Conservation (phyloP, 2,888 invertebrate species). For the Gandaritis pyraliata region DNA sequence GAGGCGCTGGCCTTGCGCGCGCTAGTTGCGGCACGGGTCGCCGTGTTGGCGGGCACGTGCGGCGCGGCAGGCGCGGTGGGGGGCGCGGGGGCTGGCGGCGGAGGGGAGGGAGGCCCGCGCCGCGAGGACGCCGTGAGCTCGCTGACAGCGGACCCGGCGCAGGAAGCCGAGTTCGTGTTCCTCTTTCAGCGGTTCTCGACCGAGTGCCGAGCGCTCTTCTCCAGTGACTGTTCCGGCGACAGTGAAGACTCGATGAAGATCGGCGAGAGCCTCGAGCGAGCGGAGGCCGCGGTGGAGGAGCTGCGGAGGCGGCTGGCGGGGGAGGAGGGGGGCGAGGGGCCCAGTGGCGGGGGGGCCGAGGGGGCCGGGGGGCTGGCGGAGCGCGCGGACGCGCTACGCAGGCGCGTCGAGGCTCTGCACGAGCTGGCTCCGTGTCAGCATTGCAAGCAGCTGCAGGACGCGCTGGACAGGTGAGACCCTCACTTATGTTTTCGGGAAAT, state of each 20-base stretch:
- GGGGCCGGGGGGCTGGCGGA: constrained; percentile 50
- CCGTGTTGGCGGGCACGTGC: constrained; percentile 86
- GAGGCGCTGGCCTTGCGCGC: constrained; percentile 61
- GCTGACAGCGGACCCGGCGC: constrained; percentile 83
- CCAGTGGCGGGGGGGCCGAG: constrained; percentile 28
- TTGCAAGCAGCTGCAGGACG: constrained; percentile 82
- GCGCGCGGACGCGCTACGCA: constrained; percentile 75
- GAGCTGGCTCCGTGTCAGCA: constrained; percentile 79
- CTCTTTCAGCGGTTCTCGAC: constrained; percentile 86
- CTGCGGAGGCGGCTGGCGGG: constrained; percentile 66
- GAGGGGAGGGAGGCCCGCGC: constrained; percentile 50
- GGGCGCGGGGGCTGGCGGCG: constrained; percentile 40
- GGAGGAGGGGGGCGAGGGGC: constrained; percentile 19
- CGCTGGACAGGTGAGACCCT: constrained; percentile 72
- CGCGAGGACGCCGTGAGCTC: constrained; percentile 70
- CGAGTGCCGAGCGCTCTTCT: constrained; percentile 85
- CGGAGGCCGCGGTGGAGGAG: constrained; percentile 75
- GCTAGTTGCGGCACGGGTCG: constrained; percentile 90
- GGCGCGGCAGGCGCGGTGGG: constrained; percentile 63
- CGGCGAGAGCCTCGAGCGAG: constrained; percentile 81
- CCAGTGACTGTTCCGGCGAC: constrained; percentile 83
- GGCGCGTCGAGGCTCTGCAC: constrained; percentile 78
- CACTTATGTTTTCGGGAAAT: background rate
- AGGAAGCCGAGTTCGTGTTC: constrained; percentile 88
- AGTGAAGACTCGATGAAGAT: constrained; percentile 84